Evolutionary conservation across 1,140 invertebrate genomes (phyloP).

Genomic region (Cyclina sinensis): DNA sequence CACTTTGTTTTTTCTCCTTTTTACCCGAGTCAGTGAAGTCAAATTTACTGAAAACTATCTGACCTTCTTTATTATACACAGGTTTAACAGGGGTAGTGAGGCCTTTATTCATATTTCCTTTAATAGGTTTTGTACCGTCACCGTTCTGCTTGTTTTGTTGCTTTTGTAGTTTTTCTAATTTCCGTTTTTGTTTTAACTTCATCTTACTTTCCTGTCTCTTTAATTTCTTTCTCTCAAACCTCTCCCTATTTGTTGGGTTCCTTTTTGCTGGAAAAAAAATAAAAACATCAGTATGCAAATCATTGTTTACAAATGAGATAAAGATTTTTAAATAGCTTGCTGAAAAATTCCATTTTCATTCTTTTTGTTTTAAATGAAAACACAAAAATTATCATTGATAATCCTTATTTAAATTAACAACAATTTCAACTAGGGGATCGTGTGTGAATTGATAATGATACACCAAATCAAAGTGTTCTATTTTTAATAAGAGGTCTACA

Average conservation of each 20-base stretch:
- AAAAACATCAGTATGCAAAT: too few species aligned
- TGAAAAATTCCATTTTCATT: too few species aligned
- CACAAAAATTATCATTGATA: too few species aligned
- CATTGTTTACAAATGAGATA: too few species aligned
- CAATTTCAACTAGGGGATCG: too few species aligned
- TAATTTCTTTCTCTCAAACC: slow-evolving; percentile 76
- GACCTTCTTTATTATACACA: slow-evolving; percentile 92
- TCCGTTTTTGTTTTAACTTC: slow-evolving; percentile 72
- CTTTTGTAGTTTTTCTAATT: slow-evolving; percentile 76
- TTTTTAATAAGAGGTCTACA: too few species aligned
- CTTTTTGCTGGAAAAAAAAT: slow-evolving; percentile 69
- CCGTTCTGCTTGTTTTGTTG: slow-evolving; percentile 64
- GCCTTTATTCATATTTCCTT: slow-evolving; percentile 46
- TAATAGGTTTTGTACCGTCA: slow-evolving; percentile 49
- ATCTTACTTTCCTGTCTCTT: slow-evolving; percentile 78
- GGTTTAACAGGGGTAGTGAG: slow-evolving; percentile 88
- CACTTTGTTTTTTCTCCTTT: slow-evolving; percentile 84
- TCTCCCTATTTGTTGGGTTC: slow-evolving; percentile 64
- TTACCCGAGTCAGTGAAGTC: slow-evolving; percentile 90
- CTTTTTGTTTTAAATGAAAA: too few species aligned
- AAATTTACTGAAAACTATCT: slow-evolving; percentile 94
- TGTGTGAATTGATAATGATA: too few species aligned
- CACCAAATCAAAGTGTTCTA: too few species aligned
- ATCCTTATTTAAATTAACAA: too few species aligned
- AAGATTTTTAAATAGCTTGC: too few species aligned